Evolutionary conservation across 1,140 invertebrate species (phyloP), one percentile per base, ranked within the genome.

Genomic region (Melipona quadrifasciata): DNA sequence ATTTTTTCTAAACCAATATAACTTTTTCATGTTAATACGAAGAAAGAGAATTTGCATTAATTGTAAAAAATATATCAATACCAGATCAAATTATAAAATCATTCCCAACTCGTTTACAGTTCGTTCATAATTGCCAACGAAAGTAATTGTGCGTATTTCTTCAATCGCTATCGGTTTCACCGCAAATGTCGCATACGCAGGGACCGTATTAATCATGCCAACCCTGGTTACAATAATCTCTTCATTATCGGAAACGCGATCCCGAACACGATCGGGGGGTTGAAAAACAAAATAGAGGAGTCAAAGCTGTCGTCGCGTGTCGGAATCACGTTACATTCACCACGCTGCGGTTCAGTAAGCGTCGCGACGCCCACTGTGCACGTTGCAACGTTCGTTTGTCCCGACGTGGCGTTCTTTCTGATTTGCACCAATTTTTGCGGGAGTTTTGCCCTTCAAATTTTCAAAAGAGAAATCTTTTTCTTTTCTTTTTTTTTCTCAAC

Each of bases 321-420:
- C 27, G 58, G 78, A 70, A 82, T 70, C 78, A 31, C 71, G 79
- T 80, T 84, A 72, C 68, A 34, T 55, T 27, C 19, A 78, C 80
- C 74, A 73, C 67, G 68, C 53, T 76, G 71, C 61, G 70, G 71
- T 82, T 91, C 92, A 92, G 92, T 93, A 72, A 91, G 91, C 92
- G 92, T 88, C 89, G 90, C 88, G 91, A 90, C 91, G 89, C 84
- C 85, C 80, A 88, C 79, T 87, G 86, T 74, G 87, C 86, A 89
- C 76, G 85, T 90, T 87, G 82, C 67, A 87, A 21, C 39, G 80
- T 34, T 61, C 70, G 57, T 47, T 71, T 55, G 78, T 86, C 71
- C 78, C 67, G 80, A 24, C 34, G 16, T 24, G 1, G 53, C 31
- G 24, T 51, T 21, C 34, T 10, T 1, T 31, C 55, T 1, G 61